These are phyloP conservation scores for Sturmia bella DNA, from an alignment of 2,888 invertebrate species.

Conservation along the genomic window DNA sequence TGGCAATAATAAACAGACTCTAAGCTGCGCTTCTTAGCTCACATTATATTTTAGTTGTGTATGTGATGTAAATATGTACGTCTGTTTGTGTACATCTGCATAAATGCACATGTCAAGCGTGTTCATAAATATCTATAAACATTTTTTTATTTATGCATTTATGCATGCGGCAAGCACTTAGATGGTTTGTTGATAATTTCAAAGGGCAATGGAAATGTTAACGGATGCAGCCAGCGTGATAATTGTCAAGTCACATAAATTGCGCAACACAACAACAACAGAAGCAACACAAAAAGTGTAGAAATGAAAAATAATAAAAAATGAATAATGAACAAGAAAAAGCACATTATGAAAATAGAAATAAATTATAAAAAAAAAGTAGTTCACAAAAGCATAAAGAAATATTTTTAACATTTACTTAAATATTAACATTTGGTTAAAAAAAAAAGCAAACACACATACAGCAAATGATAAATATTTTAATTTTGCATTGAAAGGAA, in stretches of 20 bases:
- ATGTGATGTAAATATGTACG: not conserved
- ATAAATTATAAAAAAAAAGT: conserved; percentile 30
- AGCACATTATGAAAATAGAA: conserved; percentile 9
- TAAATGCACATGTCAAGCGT: not conserved
- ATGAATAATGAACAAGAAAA: conserved; percentile 14
- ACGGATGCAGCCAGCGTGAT: conserved; percentile 65
- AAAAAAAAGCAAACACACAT: not conserved
- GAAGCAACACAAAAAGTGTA: conserved; percentile 33
- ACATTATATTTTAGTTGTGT: not conserved
- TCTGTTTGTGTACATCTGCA: conserved; percentile 5
- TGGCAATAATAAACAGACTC: not conserved
- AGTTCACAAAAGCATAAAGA: conserved; percentile 22
- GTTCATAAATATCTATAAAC: no score
- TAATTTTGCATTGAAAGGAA: not conserved
- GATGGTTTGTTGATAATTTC: conserved; percentile 38
- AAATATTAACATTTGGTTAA: not conserved
- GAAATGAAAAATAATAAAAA: conserved; percentile 33
- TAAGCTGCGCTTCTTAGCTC: not conserved
- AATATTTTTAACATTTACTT: not conserved
- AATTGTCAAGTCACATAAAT: conserved; percentile 64
- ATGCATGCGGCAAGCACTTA: conserved; percentile 16
- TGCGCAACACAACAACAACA: conserved; percentile 30
- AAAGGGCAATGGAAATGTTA: conserved; percentile 63
- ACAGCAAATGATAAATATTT: not conserved
- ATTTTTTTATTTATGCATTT: not conserved